Conservation (phyloP, 2,113 vertebrate genomes). For the Eretmochelys imbricata region DNA sequence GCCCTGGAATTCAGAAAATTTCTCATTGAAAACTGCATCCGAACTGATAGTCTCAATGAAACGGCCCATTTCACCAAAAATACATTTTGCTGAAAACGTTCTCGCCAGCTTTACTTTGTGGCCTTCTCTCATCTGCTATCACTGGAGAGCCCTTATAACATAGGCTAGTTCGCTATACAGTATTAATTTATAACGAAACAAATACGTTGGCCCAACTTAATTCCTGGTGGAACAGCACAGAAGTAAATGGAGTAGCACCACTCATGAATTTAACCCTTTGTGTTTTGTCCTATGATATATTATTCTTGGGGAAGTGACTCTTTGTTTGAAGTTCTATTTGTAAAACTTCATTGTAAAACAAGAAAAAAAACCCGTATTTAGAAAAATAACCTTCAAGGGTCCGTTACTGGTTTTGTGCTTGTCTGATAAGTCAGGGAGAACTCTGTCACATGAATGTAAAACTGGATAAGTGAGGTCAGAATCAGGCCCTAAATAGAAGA, state of each 20-base stretch:
- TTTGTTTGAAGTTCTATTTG: neutral
- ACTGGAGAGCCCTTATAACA: neutral
- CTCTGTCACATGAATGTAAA: neutral
- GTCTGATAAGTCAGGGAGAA: neutral
- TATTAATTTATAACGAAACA: neutral
- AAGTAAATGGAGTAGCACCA: neutral
- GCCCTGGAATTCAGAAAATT: neutral
- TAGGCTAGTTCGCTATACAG: neutral
- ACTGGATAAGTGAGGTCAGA: conserved; percentile 14
- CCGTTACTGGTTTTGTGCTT: neutral
- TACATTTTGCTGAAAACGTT: neutral
- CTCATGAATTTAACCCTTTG: neutral
- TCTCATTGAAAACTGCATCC: neutral
- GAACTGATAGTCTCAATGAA: neutral
- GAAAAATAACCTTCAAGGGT: neutral
- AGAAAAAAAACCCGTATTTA: neutral
- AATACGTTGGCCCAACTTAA: neutral
- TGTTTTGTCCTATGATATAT: neutral
- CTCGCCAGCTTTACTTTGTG: neutral
- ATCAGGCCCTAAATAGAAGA: neutral
- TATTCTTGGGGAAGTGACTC: neutral
- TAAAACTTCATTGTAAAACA: neutral
- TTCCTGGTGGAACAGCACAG: neutral
- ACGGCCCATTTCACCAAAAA: neutral
- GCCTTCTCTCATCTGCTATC: neutral